Base-by-base conservation (phyloP, 2,113 vertebrate species). In the Eclectus roratus region DNA sequence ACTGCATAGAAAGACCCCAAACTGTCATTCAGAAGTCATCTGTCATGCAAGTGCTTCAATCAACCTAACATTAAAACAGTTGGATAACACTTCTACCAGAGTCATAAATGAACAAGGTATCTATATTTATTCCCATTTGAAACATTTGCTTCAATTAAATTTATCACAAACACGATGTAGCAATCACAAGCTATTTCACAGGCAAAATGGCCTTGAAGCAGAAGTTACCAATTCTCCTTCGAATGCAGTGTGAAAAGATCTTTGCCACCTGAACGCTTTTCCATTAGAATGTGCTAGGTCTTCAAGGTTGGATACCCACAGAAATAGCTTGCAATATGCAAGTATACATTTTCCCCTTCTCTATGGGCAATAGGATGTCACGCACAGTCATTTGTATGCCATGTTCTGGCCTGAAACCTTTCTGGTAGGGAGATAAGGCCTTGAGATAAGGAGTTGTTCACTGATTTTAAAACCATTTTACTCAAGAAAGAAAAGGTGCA, bases 201-300 rank as follows among this genome's bases (percentile, higher is more conserved):
- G 8, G 12, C 49, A 94, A 95, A 95, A 96, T 10, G 76, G 78
- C 68, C 58, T 93, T 82, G 79, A 93, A 96, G 52, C 78, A 88
- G 84, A 96, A 94, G 93, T 94, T 94, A 95, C 86, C 91, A 78
- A 76, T 92, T 94, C 91, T 91, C 35, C 27, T 78, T 66, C 41
- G 78, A 91, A 92, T 70, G 53, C 68, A 89, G 87, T 35, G 50
- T 70, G 80, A 91, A 96, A 92, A 95, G 81, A 96, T 91, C 93
- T 94, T 91, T 95, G 93, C 94, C 94, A 96, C 83, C 94, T 88
- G 94, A 96, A 86, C 0, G 66, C 94, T 91, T 97, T 97, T 95
- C 84, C 87, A 93, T 94, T 89, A 94, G 95, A 89, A 91, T 85
- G 93, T 89, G 63, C 74, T 94, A 91, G 93, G 81, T 95, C 91